Conservation (phyloP, 1,140 invertebrate genomes). For the Chionoecetes opilio region DNA sequence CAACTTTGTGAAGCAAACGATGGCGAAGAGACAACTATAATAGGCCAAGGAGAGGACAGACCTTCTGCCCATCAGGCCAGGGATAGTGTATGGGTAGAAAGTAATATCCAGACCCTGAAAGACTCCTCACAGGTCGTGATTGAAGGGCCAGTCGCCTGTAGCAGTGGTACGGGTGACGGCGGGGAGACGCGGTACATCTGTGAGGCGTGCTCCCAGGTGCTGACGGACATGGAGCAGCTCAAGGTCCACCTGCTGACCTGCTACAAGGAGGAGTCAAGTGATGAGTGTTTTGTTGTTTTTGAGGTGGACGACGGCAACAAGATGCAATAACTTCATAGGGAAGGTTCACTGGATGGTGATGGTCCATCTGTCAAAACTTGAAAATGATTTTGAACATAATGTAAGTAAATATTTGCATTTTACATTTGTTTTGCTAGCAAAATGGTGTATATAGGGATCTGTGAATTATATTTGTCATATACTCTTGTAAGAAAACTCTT, state of each 20-base stretch:
- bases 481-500: no score
- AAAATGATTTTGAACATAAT: no score
- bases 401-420: no score
- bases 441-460: no score
- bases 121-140: not conserved
- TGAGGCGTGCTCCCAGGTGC: constrained; percentile 60
- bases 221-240: constrained; percentile 64
- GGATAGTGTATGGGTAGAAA: not conserved
- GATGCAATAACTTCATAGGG: not conserved
- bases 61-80: no score
- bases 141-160: not conserved
- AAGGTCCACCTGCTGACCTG: constrained; percentile 68
- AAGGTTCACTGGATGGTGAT: no score
- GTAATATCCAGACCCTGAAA: not conserved
- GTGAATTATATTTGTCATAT: no score
- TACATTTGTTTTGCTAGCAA: not conserved
- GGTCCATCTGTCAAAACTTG: not conserved
- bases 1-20: not conserved
- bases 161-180: not conserved
- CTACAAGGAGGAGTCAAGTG: constrained; percentile 63
- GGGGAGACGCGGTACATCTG: constrained; percentile 72
- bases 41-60: not conserved
- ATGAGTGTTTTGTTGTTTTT: constrained; percentile 76
- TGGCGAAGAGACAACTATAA: not conserved
- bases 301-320: constrained; percentile 62